phyloP scores from a whole-genome alignment of 30 jellyfish, hydroid and myxozoan species.

The Turritopsis rubra region DNA sequence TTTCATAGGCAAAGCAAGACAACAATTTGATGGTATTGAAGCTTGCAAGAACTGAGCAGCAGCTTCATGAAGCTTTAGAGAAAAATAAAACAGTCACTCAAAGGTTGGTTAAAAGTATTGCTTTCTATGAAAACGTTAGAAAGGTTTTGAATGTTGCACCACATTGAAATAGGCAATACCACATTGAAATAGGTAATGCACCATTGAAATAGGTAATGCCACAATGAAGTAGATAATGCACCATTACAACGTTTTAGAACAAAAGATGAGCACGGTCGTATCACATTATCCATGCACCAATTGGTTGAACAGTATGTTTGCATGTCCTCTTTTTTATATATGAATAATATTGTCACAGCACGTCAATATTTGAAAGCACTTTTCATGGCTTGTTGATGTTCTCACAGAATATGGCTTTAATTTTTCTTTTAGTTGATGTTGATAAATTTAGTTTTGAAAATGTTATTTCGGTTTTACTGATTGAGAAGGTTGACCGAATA shows the following conservation, averaged over 20 bases:
- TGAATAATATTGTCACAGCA: background rate
- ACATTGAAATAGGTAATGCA: too few species aligned
- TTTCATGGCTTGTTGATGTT: too few species aligned
- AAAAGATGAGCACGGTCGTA: constrained; percentile 14
- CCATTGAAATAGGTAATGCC: background rate
- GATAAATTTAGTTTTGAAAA: too few species aligned
- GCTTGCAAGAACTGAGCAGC: constrained; percentile 33
- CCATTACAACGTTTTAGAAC: background rate
- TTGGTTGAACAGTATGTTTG: constrained; percentile 13
- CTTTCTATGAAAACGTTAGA: background rate
- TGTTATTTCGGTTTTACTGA: too few species aligned
- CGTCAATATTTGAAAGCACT: background rate
- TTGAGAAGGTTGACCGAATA: too few species aligned
- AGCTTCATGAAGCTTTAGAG: constrained; percentile 38
- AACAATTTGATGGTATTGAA: constrained; percentile 31
- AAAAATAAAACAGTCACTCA: background rate
- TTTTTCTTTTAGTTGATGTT: too few species aligned
- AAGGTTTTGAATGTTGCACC: background rate
- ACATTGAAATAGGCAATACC: background rate
- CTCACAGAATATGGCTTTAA: too few species aligned
- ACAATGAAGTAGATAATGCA: background rate
- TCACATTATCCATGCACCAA: constrained; percentile 8
- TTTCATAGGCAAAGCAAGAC: constrained; percentile 28
- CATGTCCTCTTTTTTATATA: background rate
- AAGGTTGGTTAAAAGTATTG: constrained; percentile 3